Evolutionary conservation across 2,888 invertebrate species (phyloP).

Genomic region (Neoascia interrupta): DNA sequence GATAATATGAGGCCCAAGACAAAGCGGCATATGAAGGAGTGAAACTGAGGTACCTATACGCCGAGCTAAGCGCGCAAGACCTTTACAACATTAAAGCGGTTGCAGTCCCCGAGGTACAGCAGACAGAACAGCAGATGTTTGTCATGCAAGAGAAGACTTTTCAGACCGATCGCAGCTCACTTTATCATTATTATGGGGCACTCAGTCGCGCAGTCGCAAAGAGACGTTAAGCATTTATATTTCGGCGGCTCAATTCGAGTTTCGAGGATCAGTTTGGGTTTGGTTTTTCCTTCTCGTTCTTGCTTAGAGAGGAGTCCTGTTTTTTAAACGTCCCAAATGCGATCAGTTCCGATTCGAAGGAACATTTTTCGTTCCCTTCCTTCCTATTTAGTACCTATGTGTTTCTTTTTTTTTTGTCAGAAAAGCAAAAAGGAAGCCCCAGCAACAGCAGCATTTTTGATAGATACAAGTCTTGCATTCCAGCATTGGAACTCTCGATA

Average conservation of each 20-base stretch:
- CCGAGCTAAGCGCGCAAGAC: background rate
- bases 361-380: slow-evolving; percentile 35
- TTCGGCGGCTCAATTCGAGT: slow-evolving; percentile 41
- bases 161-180: slow-evolving; percentile 22
- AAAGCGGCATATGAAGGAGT: slow-evolving; percentile 21
- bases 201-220: slow-evolving; percentile 41
- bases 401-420: slow-evolving; percentile 19
- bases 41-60: slow-evolving; percentile 1
- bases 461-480: slow-evolving; percentile 65
- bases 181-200: slow-evolving; percentile 30
- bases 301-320: no score
- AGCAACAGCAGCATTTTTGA: slow-evolving; percentile 49
- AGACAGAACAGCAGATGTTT: slow-evolving; percentile 68
- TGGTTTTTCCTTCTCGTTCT: slow-evolving; percentile 21
- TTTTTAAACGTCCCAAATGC: slow-evolving; percentile 34
- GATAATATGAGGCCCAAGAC: background rate
- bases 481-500: slow-evolving; percentile 18
- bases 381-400: slow-evolving; percentile 35
- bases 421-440: slow-evolving; percentile 43
- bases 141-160: slow-evolving; percentile 68
- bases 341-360: slow-evolving; percentile 58
- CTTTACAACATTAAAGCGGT: slow-evolving; percentile 38
- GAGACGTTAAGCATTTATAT: slow-evolving; percentile 30
- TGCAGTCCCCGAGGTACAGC: slow-evolving; percentile 40
- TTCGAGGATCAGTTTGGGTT: slow-evolving; percentile 24